Evolutionary conservation across 2,888 invertebrate species (phyloP), one percentile per base, ranked within the genome.

Genomic region (Sclerodermus sp.): DNA sequence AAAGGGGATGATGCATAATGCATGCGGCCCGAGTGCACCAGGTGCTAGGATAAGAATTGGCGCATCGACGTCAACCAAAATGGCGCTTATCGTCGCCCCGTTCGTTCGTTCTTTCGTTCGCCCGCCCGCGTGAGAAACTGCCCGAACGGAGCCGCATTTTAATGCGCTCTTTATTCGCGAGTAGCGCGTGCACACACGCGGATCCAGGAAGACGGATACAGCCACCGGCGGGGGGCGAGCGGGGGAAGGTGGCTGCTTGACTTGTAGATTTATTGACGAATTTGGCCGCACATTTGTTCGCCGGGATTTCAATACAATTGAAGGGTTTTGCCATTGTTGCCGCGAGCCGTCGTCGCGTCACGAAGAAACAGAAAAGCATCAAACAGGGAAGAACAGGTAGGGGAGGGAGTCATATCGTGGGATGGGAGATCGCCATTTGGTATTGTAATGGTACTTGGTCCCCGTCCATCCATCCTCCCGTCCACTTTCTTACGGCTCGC

Each of bases 231-330:
- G 23, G 37, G 49, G 38, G 42, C 44, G 29, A 31, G 34, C 39
- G 44, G 53, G 44, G 38, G 36, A 39, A 46, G 52, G 50, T 42
- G 44, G 50, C 63, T 58, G 61, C 63, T 68, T 68, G 67, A 69
- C 71, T 70, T 65, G 68, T 64, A 71, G 70, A 72, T 72, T 72
- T 73, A 72, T 72, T 68, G 73, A 73, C 67, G 72, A 71, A 72
- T 73, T 72, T 71, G 65, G 66, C 60, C 58, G 62, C 68, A 65
- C 70, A 70, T 72, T 72, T 72, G 71, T 71, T 71, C 67, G 52
- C 52, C 51, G 47, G 62, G 64, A 73, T 72, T 73, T 73, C 66
- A 73, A 72, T 73, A 73, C 71, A 71, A 72, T 73, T 68, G 69
- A 70, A 70, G 66, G 64, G 54, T 67, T 64, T 58, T 56, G 57